These are phyloP conservation scores for zebrafish (Danio rerio) DNA, from an alignment of 2,113 vertebrate species.

Conservation along the genomic window GRCz12tu NC_133193.1:20817501-20818000, in stretches of 20 bases:
- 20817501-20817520: no score
- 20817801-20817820: conserved; percentile 43
- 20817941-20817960: conserved; percentile 75
- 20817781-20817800: conserved; percentile 8
- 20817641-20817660: no score
- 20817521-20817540: no score
- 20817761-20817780: no score
- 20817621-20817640: no score
- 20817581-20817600: no score
- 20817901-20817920: conserved; percentile 64
- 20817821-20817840: conserved; percentile 39
- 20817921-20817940: conserved; percentile 48
- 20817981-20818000: conserved; percentile 70
- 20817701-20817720: not conserved
- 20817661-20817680: no score
- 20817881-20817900: conserved; percentile 62
- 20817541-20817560: no score
- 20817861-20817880: conserved; percentile 64
- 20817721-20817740: not conserved
- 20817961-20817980: conserved; percentile 65
- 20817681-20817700: no score
- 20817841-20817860: conserved; percentile 36
- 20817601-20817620: no score
- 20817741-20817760: not conserved
- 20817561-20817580: no score